Percentiles rank a stretch among this genome's conserved stretches.
Evolutionary conservation across 1,140 invertebrate species (phyloP).

Genomic region (Phthorimaea operculella): DNA sequence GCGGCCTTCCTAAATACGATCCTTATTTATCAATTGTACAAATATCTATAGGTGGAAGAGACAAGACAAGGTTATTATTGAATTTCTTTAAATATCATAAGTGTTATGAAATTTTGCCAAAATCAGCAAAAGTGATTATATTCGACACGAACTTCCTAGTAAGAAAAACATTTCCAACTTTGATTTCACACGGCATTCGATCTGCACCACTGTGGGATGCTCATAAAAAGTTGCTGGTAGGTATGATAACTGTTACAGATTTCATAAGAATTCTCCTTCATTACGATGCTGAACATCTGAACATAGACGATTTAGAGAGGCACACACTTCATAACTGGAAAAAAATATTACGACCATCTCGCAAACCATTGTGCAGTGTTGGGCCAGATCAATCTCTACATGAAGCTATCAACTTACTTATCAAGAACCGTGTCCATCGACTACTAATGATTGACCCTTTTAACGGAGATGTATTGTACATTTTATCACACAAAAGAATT

Average conservation of each 20-base stretch:
- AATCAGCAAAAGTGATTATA: constrained; percentile 63
- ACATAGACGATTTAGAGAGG: constrained; percentile 55
- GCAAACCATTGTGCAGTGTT: constrained; percentile 49
- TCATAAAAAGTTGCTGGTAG: constrained; percentile 53
- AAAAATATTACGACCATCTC: constrained; percentile 47
- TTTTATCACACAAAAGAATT: constrained; percentile 61
- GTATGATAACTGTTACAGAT: constrained; percentile 61
- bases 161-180: constrained; percentile 59
- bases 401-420: constrained; percentile 58
- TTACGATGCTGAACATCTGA: constrained; percentile 48
- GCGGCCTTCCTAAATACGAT: constrained; percentile 59
- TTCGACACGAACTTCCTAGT: constrained; percentile 62
- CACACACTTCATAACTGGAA: constrained; percentile 59
- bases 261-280: constrained; percentile 58
- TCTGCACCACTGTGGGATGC: constrained; percentile 61
- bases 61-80: constrained; percentile 59
- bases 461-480: constrained; percentile 56
- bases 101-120: constrained; percentile 61
- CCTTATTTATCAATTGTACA: constrained; percentile 62
- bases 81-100: constrained; percentile 65
- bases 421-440: constrained; percentile 55
- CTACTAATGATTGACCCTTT: constrained; percentile 55
- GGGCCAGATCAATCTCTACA: constrained; percentile 59
- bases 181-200: constrained; percentile 58
- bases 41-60: constrained; percentile 59